phyloP scores from a whole-genome alignment of 1,140 invertebrate species.

The Leucophenga varia region DNA sequence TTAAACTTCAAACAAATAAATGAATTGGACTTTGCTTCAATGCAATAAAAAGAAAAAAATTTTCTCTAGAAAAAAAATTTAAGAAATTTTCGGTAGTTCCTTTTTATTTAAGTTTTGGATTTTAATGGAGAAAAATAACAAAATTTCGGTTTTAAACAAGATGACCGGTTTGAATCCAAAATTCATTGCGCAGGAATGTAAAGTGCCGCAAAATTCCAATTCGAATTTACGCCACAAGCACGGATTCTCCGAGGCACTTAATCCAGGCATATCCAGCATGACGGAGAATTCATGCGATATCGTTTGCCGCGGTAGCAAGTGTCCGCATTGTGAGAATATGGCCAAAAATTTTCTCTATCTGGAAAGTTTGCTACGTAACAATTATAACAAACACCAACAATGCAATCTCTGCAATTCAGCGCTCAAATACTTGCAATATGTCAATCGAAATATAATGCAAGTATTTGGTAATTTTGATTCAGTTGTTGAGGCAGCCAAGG shows the following conservation, averaged over 20 bases:
- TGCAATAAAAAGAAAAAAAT: no score
- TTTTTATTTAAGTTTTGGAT: no score
- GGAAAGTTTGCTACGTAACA: conserved; percentile 48
- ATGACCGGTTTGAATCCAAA: conserved; percentile 41
- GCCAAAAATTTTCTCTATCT: conserved; percentile 51
- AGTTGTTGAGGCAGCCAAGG: conserved; percentile 34
- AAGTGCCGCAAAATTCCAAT: conserved; percentile 45
- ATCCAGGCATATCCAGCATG: not conserved
- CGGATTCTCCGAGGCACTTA: conserved; percentile 7
- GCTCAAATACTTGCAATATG: conserved; percentile 45
- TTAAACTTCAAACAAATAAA: no score
- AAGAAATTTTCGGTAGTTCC: no score
- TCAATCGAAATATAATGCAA: conserved; percentile 43
- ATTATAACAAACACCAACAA: conserved; percentile 26
- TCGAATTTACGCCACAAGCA: conserved; percentile 25
- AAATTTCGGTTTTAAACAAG: conserved; percentile 48
- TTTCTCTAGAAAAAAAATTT: no score
- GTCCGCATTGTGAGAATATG: conserved; percentile 47
- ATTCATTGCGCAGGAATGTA: conserved; percentile 21
- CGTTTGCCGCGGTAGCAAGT: conserved; percentile 21
- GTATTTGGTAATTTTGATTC: conserved; percentile 43
- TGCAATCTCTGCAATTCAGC: conserved; percentile 40
- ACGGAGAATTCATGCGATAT: conserved; percentile 8
- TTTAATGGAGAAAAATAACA: conserved; percentile 36
- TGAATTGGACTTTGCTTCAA: no score